Conservation (phyloP, 2,888 invertebrate species). For the Gortyna flavago region DNA sequence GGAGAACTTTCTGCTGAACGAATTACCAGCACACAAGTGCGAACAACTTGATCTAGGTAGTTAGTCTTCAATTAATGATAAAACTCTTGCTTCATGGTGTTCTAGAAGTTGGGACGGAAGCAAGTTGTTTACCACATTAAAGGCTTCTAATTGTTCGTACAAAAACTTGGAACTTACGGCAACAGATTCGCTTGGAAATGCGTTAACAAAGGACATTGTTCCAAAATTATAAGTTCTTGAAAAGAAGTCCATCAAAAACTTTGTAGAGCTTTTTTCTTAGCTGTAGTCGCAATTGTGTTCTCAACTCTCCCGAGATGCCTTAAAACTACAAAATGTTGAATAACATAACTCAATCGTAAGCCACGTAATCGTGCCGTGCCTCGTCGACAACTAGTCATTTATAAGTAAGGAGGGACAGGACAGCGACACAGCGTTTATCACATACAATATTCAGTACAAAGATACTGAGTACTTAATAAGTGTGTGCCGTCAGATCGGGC, state of each 20-base stretch:
- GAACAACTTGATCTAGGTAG: conserved; percentile 3
- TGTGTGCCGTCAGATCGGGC: conserved; percentile 60
- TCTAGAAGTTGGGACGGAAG: conserved; percentile 8
- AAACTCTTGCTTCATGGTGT: conserved; percentile 6
- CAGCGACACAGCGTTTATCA: conserved; percentile 47
- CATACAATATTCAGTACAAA: conserved; percentile 65
- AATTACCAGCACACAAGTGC: not conserved
- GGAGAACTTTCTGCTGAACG: conserved; percentile 12
- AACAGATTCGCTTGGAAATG: conserved; percentile 33
- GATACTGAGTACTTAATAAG: conserved; percentile 62
- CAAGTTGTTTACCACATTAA: conserved; percentile 19
- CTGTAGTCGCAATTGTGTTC: conserved; percentile 1
- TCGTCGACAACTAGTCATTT: conserved; percentile 31
- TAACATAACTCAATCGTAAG: conserved; percentile 17
- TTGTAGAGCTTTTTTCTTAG: conserved; percentile 22
- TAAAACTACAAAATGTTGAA: conserved; percentile 29
- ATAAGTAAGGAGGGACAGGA: conserved; percentile 43
- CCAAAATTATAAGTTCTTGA: conserved; percentile 11
- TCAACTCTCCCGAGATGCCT: conserved; percentile 10
- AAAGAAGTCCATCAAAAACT: conserved; percentile 45
- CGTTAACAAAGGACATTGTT: conserved; percentile 33
- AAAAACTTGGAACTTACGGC: conserved; percentile 35
- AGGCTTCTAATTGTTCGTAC: conserved; percentile 32
- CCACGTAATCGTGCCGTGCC: conserved; percentile 22
- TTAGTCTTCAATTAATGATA: conserved; percentile 6